Base-by-base conservation (phyloP, 1,140 invertebrate genomes). In the Tribolium castaneum region DNA sequence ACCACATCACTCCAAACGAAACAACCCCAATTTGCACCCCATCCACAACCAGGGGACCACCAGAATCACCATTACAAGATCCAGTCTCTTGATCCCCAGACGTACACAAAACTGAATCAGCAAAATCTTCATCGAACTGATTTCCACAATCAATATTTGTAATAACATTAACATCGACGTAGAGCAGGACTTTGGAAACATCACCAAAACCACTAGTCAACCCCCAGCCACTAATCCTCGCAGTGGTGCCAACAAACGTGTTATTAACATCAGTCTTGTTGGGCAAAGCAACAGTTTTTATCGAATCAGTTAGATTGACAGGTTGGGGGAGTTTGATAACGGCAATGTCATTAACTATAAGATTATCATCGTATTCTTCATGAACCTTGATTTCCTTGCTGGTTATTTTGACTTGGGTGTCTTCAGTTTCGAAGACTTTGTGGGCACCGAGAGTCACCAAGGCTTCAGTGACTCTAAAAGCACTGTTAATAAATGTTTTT, bases 1-100 rank as follows among this genome's bases (percentile, higher is more conserved):
- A 95, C 85, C 94, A 95, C 83, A 89, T 88, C 45, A 89, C 90
- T 0, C 94, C 94, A 80, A 91, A 95, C n/a, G 93, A 94, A 0
- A 94, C 93, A 0, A 95, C 88, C 1, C 94, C 94, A 59, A 94
- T 90, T 50, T 90, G 85, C 6, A 86, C 84, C 4, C 87, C 85
- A 19, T 88, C 88, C 6, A 87, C 82, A 92, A 95, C 94, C 3
- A 96, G 82, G 0, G 95, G 94, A 25, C 95, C 95, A 2, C 94
- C 94, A 54, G 93, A 95, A 86, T 96, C 95, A 10, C 95, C 94
- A 85, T 94, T 92, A 82, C 95, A 96, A 6, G 94, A 91, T 83
- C 96, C 94, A n/a, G 86, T 86, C 3, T 86, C 86, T 76, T 84
- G 82, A 0, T 78, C 66, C 0, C 88, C 88, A n/a, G 86, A 87